These are phyloP conservation scores for Psephotus haematonotus DNA, from an alignment of 2,113 vertebrate genomes.

Conservation along the genomic window DNA sequence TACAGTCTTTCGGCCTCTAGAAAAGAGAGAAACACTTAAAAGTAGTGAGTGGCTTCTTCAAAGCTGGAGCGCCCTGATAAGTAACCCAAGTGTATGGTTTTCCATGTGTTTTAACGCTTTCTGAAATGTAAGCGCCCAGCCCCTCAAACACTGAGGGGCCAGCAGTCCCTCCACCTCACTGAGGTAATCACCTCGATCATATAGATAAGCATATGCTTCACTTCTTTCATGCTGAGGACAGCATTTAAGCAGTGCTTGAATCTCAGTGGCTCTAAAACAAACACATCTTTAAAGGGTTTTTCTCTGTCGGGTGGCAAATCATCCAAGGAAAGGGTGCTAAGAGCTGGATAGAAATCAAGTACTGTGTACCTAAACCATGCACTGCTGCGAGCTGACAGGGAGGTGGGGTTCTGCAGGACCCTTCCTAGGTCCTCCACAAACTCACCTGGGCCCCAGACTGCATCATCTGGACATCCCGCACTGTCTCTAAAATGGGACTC, in stretches of 20 bases:
- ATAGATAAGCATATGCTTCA: neutral
- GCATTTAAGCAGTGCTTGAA: neutral
- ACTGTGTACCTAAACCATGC: accelerated
- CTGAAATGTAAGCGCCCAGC: neutral
- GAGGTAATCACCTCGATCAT: neutral
- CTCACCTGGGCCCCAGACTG: neutral
- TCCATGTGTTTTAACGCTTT: conserved; percentile 4
- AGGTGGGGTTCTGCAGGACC: neutral
- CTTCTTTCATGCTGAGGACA: neutral
- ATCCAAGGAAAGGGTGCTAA: neutral
- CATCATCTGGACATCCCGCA: accelerated
- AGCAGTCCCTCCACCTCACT: neutral
- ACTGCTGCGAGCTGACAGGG: accelerated
- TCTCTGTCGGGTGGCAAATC: neutral
- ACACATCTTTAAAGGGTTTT: neutral
- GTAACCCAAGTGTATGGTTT: neutral
- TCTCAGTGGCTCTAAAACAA: neutral
- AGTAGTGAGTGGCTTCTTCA: conserved; percentile 40
- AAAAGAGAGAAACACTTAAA: neutral
- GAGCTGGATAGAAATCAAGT: neutral
- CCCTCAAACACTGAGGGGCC: neutral
- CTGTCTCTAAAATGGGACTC: neutral
- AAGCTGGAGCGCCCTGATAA: neutral
- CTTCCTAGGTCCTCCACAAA: neutral
- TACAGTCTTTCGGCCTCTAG: neutral